Base-by-base conservation (phyloP, 2,113 vertebrate genomes). In the Dasyornis broadbenti region DNA sequence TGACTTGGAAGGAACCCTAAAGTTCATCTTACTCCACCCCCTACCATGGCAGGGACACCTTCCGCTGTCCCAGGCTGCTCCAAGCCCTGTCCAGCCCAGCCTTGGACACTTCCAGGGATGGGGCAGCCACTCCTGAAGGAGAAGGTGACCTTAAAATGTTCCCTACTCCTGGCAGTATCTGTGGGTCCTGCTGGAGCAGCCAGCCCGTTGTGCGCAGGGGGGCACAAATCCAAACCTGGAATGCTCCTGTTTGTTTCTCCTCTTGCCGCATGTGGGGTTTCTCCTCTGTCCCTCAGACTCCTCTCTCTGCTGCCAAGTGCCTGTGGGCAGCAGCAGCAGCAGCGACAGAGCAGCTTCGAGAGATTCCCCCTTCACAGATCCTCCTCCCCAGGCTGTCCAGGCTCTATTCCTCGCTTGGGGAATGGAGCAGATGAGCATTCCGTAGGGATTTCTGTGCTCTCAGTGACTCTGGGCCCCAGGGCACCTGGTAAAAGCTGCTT, bases 101-200 rank as follows among this genome's bases (percentile, higher is more conserved):
- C 39, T 24, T 2, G 35, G 59, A 5, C 21, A 1, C 17, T 64
- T 0, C 35, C 66, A 64, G 49, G 65, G 17, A 3, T 27, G 40
- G 56, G n/a, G 5, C 40, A 40, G 52, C 57, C 3, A 5, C 35
- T 82, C 3, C 59, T 6, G 10, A 5, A 13, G 50, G 42, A 31
- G 14, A 20, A 49, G 53, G 73, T n/a, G 35, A 82, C 82, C 35
- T 35, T 20, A 0, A 23, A 28, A 8, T 1, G 1, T 33, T 33
- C 65, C 33, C 35, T 16, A 0, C n/a, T 52, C 1, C 0, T 44
- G 47, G 35, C 47, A 24, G 13, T 7, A 0, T 2, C 8, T 2
- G 35, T 40, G 63, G 57, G 47, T 44, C 8, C 5, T 15, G n/a
- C 35, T 39, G 4, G 15, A n/a, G 60, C 9, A 22, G 19, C 4